Percentiles rank a stretch among this genome's conserved stretches.
phyloP scores from a whole-genome alignment of 2,797 vertebrate species.

The Liparis tanakae region DNA sequence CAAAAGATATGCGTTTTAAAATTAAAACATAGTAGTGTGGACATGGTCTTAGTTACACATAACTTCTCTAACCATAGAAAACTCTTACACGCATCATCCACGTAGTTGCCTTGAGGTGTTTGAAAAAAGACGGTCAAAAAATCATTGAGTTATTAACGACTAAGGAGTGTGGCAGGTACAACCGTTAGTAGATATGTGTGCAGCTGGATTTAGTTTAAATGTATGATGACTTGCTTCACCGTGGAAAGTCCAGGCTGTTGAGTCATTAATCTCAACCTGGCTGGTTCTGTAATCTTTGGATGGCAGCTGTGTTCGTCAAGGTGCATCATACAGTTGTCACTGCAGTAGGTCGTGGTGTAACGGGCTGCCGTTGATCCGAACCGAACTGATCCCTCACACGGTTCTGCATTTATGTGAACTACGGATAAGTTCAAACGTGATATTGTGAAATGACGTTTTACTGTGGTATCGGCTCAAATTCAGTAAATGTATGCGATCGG shows the following conservation, averaged over 20 bases:
- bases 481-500: not conserved
- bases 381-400: not conserved
- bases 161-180: conserved; percentile 21
- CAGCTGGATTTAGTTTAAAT: conserved; percentile 28
- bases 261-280: conserved; percentile 44
- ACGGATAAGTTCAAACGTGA: not conserved
- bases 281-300: conserved; percentile 21
- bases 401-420: not conserved
- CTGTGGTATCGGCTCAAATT: not conserved
- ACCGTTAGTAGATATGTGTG: conserved; percentile 35
- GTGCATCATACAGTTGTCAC: not conserved
- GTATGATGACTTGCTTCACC: conserved; percentile 37
- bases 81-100: conserved; percentile 3
- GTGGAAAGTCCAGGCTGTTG: conserved; percentile 33
- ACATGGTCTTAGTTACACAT: conserved; percentile 40
- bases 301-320: not conserved
- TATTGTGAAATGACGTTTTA: not conserved
- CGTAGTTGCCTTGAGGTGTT: conserved; percentile 23
- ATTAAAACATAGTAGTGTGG: no score
- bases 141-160: conserved; percentile 51
- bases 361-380: no score
- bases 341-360: not conserved
- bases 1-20: no score
- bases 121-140: conserved; percentile 45
- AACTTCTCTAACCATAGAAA: conserved; percentile 49